Evolutionary conservation across 2,797 vertebrate species (phyloP).

Genomic region (Schizopygopsis pylzovi): DNA sequence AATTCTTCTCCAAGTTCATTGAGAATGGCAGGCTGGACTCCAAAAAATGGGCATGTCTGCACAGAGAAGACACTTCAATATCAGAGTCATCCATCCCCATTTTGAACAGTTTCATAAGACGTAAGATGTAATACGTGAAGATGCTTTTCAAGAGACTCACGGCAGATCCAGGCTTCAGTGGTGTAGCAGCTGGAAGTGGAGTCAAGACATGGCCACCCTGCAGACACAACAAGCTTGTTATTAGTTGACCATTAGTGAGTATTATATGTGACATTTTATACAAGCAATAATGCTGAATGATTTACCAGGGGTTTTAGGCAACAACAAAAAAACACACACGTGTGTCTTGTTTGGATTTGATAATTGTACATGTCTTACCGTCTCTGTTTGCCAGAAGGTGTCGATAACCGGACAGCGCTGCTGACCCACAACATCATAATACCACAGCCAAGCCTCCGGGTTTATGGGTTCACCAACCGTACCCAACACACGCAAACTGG

Average conservation of each 20-base stretch:
- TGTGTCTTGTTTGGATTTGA: neutral
- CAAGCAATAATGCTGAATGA: neutral
- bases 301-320: neutral
- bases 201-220: constrained; percentile 85
- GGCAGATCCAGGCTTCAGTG: constrained; percentile 84
- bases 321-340: no score
- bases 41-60: constrained; percentile 85
- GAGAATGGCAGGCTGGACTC: constrained; percentile 80
- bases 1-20: constrained; percentile 83
- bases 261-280: neutral
- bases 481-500: constrained; percentile 78
- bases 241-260: neutral
- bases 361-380: constrained; percentile 65
- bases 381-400: constrained; percentile 87
- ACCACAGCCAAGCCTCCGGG: constrained; percentile 84
- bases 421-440: constrained; percentile 76
- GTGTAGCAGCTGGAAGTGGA: constrained; percentile 82
- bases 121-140: neutral
- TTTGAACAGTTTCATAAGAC: neutral
- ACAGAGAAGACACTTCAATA: constrained; percentile 36
- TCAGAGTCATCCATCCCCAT: constrained; percentile 9
- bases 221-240: neutral
- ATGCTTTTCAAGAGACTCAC: constrained; percentile 68
- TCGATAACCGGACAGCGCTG: constrained; percentile 79
- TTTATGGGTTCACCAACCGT: constrained; percentile 84